phyloP scores from a whole-genome alignment of 2,113 vertebrate species.

The Sisor rabdophorus region DNA sequence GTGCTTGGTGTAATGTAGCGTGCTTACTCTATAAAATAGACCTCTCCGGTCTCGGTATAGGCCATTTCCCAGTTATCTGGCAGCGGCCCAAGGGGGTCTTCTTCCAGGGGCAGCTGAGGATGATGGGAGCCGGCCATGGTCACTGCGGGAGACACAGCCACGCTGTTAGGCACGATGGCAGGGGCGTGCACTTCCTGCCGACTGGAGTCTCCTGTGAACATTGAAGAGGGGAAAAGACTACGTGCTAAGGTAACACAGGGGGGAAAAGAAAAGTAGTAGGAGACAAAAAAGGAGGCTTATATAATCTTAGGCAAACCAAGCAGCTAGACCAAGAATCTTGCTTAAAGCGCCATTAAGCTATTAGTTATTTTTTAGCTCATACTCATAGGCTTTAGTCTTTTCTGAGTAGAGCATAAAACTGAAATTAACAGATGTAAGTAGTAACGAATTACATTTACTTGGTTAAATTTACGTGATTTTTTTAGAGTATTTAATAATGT shows the following conservation, averaged over 20 bases:
- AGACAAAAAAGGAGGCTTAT: slow-evolving; percentile 54
- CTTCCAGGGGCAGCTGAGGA: slow-evolving; percentile 63
- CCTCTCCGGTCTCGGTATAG: slow-evolving; percentile 97
- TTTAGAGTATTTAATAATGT: too few species aligned
- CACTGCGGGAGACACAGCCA: slow-evolving; percentile 80
- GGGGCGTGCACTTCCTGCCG: slow-evolving; percentile 84
- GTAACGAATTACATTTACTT: too few species aligned
- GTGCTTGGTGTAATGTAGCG: slow-evolving; percentile 1
- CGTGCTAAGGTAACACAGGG: slow-evolving; percentile 69
- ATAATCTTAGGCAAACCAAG: slow-evolving; percentile 6
- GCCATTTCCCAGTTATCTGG: slow-evolving; percentile 99
- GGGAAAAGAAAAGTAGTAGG: slow-evolving; percentile 45
- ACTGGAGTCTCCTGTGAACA: slow-evolving; percentile 84
- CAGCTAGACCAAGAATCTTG: slow-evolving; percentile 1
- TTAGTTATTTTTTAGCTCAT: background rate
- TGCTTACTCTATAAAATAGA: slow-evolving; percentile 97
- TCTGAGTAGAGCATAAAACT: too few species aligned
- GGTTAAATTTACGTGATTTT: too few species aligned
- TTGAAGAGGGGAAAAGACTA: slow-evolving; percentile 70
- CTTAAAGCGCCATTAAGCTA: slow-evolving; percentile 16
- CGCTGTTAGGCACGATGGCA: slow-evolving; percentile 73
- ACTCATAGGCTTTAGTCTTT: too few species aligned
- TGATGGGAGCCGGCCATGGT: slow-evolving; percentile 87
- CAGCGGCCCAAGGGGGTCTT: slow-evolving; percentile 89
- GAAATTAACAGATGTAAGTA: too few species aligned